phyloP scores from a whole-genome alignment of 2,113 vertebrate species.

The Rhegmatorhina hoffmannsi region DNA sequence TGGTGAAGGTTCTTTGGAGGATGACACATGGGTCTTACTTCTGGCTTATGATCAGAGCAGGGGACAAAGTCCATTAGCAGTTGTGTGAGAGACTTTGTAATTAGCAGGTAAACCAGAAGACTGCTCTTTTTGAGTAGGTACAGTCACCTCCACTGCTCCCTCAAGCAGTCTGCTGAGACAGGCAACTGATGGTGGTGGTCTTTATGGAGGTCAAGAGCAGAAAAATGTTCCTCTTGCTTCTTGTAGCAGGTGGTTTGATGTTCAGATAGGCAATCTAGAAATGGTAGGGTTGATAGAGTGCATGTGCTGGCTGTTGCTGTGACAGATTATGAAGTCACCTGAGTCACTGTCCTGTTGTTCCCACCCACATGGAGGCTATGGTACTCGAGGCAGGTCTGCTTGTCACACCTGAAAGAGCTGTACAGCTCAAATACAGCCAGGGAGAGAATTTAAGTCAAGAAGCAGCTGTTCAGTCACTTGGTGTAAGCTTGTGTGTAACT shows the following conservation, averaged over 20 bases:
- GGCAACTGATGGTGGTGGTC: not conserved
- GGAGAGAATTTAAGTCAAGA: conserved; percentile 39
- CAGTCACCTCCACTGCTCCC: not conserved
- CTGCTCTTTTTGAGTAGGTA: not conserved
- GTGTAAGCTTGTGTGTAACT: conserved; percentile 3
- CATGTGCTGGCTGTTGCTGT: not conserved
- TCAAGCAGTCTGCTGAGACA: not conserved
- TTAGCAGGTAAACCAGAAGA: not conserved
- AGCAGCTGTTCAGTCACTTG: conserved; percentile 43
- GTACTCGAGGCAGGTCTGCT: conserved; percentile 10
- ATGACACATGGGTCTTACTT: not conserved
- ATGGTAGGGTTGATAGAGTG: not conserved
- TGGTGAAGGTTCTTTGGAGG: not conserved
- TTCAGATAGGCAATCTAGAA: not conserved
- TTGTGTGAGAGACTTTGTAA: not conserved
- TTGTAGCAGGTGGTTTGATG: not conserved
- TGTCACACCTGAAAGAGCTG: conserved; percentile 49
- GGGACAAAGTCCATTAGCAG: not conserved
- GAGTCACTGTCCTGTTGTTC: not conserved
- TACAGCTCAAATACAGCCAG: not conserved
- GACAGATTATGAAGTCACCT: conserved; percentile 11
- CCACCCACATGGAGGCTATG: not conserved
- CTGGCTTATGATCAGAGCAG: not conserved
- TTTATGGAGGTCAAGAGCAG: not conserved
- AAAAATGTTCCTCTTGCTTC: not conserved